phyloP scores from a whole-genome alignment of 2,113 vertebrate species.

The Oryzias curvinotus region DNA sequence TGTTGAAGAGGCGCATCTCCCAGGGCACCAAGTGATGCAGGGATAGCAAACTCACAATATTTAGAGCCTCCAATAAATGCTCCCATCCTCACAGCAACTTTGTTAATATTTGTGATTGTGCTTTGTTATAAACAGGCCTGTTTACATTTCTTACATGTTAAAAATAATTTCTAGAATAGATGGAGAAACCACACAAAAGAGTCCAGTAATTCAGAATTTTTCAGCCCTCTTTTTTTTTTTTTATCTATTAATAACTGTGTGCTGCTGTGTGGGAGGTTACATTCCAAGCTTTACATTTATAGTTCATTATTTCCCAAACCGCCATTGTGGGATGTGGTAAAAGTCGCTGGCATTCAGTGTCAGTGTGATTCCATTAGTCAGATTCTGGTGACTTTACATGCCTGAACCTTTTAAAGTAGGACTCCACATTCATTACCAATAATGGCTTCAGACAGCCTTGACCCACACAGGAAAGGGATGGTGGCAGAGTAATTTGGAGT shows the following conservation, averaged over 20 bases:
- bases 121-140: slow-evolving; percentile 14
- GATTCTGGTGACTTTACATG: slow-evolving; percentile 80
- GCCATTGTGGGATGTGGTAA: slow-evolving; percentile 70
- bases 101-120: slow-evolving; percentile 24
- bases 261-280: slow-evolving; percentile 57
- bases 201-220: slow-evolving; percentile 36
- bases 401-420: slow-evolving; percentile 83
- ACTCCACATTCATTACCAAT: slow-evolving; percentile 83
- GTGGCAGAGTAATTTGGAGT: slow-evolving; percentile 79
- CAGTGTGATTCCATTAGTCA: slow-evolving; percentile 82
- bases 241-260: slow-evolving; percentile 57
- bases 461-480: slow-evolving; percentile 75
- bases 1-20: slow-evolving; percentile 77
- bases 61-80: slow-evolving; percentile 33
- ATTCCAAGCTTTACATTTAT: slow-evolving; percentile 73
- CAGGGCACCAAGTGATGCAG: slow-evolving; percentile 71
- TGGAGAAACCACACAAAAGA: slow-evolving; percentile 22
- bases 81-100: slow-evolving; percentile 26
- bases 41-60: slow-evolving; percentile 68
- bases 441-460: slow-evolving; percentile 81
- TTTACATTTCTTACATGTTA: slow-evolving; percentile 12
- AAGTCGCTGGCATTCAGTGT: slow-evolving; percentile 70
- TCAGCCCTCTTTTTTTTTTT: slow-evolving; percentile 18
- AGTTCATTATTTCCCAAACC: slow-evolving; percentile 70
- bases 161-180: slow-evolving; percentile 24